Evolutionary conservation across 1,140 invertebrate genomes (phyloP).

Genomic region (Idris sp.): DNA sequence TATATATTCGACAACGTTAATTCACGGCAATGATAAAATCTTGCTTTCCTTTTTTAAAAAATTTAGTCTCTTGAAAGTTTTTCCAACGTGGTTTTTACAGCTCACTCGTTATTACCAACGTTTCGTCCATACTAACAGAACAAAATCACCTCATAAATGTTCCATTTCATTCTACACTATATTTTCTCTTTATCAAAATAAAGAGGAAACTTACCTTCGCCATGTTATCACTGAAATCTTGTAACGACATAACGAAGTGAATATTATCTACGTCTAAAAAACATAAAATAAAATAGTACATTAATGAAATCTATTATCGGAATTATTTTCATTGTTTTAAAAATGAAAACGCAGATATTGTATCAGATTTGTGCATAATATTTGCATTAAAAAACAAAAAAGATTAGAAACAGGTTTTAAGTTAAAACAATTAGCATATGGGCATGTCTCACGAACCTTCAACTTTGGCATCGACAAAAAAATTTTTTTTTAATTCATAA

Average conservation of each 20-base stretch:
- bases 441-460: too few relatives aligned
- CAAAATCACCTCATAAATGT: constrained; percentile 31
- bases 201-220: constrained; percentile 26
- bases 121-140: constrained; percentile 29
- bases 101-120: constrained; percentile 8
- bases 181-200: constrained; percentile 35
- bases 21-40: neutral
- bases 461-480: too few relatives aligned
- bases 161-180: constrained; percentile 16
- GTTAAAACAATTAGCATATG: too few relatives aligned
- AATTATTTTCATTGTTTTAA: too few relatives aligned
- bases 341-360: too few relatives aligned
- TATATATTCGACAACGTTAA: neutral
- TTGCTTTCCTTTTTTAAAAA: constrained; percentile 5
- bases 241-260: constrained; percentile 31
- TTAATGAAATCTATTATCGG: neutral
- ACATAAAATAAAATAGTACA: constrained; percentile 4
- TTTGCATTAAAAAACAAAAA: too few relatives aligned
- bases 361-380: too few relatives aligned
- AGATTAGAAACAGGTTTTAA: too few relatives aligned
- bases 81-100: constrained; percentile 5
- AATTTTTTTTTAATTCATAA: too few relatives aligned
- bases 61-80: constrained; percentile 14
- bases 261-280: constrained; percentile 28
- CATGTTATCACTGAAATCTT: constrained; percentile 23